Percentiles rank a stretch among this genome's conserved stretches.
These are phyloP conservation scores for Sphinx pinastri DNA, from an alignment of 2,888 invertebrate species.

Conservation along the genomic window DNA sequence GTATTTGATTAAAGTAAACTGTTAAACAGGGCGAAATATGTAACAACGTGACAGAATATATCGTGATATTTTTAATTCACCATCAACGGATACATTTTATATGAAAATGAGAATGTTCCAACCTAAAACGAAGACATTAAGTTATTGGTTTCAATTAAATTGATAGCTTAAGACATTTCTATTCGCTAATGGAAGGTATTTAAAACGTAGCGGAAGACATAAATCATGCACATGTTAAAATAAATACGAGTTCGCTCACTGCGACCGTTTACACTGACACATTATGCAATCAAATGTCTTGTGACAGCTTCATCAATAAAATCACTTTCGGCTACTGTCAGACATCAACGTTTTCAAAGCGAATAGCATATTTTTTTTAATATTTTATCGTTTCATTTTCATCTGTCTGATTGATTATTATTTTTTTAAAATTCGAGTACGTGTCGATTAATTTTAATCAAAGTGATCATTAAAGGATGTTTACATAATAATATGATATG, in stretches of 20 bases:
- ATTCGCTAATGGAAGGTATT: background rate
- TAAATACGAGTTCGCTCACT: background rate
- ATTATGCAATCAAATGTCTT: background rate
- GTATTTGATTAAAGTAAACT: too few species aligned
- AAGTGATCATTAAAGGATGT: too few species aligned
- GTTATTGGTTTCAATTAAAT: background rate
- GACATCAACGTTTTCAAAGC: background rate
- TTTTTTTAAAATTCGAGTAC: background rate
- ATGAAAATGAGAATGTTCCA: too few species aligned
- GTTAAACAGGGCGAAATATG: background rate
- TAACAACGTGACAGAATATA: background rate
- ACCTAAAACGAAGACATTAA: background rate
- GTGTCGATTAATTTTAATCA: too few species aligned
- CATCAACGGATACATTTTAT: too few species aligned
- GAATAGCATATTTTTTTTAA: background rate
- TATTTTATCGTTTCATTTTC: background rate
- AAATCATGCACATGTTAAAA: background rate
- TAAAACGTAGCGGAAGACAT: background rate
- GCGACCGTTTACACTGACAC: background rate
- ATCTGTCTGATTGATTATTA: background rate
- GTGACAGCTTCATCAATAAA: constrained; percentile 4
- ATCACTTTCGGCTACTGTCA: background rate
- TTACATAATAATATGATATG: too few species aligned
- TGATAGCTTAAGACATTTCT: background rate
- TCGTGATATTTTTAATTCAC: background rate